These are phyloP conservation scores for Callionymus lyra DNA, from an alignment of 2,113 vertebrate genomes.

Conservation along the genomic window DNA sequence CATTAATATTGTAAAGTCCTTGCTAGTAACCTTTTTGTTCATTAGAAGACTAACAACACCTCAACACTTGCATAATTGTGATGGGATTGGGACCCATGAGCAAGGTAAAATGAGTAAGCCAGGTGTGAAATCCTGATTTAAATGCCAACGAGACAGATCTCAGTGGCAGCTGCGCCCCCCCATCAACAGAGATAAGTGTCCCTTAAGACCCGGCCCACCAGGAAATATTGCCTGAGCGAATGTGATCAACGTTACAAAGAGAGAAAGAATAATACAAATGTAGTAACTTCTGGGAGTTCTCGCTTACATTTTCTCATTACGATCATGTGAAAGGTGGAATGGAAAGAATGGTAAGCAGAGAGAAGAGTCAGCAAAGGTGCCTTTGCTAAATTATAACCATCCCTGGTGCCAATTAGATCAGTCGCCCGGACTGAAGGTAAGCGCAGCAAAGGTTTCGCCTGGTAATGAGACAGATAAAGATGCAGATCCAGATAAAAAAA, in stretches of 20 bases:
- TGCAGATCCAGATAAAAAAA: constrained; percentile 14
- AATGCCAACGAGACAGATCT: constrained; percentile 46
- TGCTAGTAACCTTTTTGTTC: too few species aligned
- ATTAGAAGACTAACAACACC: too few species aligned
- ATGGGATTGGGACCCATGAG: constrained; percentile 12
- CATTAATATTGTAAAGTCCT: too few species aligned
- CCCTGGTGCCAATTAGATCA: constrained; percentile 52
- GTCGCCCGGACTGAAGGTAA: constrained; percentile 25
- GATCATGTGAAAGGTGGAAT: constrained; percentile 30
- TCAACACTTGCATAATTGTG: too few species aligned
- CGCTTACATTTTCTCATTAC: constrained; percentile 38
- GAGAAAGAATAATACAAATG: constrained; percentile 13
- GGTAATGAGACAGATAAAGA: constrained; percentile 36
- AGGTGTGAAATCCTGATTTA: constrained; percentile 38
- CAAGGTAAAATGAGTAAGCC: constrained; percentile 15
- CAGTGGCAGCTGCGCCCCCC: constrained; percentile 23
- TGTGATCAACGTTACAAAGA: constrained; percentile 57
- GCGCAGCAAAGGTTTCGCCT: constrained; percentile 30
- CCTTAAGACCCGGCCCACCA: constrained; percentile 52
- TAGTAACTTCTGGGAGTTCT: constrained; percentile 8
- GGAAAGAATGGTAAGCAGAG: constrained; percentile 12
- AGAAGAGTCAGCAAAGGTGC: constrained; percentile 17
- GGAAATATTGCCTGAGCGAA: constrained; percentile 57
- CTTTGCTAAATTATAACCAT: constrained; percentile 42
- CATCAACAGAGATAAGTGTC: constrained; percentile 53